Evolutionary conservation across 2,888 invertebrate genomes (phyloP).

Genomic region (Deroplatys truncata): DNA sequence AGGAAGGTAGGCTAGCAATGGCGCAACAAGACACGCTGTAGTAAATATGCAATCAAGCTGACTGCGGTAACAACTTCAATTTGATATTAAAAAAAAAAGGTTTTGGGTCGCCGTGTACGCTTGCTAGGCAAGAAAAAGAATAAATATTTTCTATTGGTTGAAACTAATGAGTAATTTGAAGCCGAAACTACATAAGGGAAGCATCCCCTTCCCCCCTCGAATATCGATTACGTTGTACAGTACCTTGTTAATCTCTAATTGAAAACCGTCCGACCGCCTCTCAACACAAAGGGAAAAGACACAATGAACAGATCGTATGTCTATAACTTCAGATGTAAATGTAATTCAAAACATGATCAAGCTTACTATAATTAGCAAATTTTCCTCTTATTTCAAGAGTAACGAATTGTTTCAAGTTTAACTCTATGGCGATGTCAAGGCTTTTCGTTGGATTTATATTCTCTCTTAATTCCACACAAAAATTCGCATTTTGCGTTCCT

Average conservation of each 20-base stretch:
- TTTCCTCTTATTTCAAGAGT: background rate
- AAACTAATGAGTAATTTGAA: background rate
- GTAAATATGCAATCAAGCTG: too few species aligned
- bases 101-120: too few species aligned
- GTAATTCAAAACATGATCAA: background rate
- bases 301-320: background rate
- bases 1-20: too few species aligned
- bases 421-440: too few species aligned
- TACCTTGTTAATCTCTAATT: background rate
- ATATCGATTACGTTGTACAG: background rate
- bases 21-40: too few species aligned
- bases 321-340: background rate
- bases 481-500: too few species aligned
- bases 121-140: background rate
- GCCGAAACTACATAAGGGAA: background rate
- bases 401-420: too few species aligned
- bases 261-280: background rate
- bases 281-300: background rate
- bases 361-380: background rate
- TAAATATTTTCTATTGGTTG: background rate
- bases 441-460: too few species aligned
- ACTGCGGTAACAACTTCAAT: too few species aligned
- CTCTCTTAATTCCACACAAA: too few species aligned
- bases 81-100: too few species aligned
- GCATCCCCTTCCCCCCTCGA: background rate